Percentiles rank a stretch among this genome's conserved stretches.
Conservation (phyloP, 1,140 invertebrate genomes). For the Proctacanthus coquilletti region DNA sequence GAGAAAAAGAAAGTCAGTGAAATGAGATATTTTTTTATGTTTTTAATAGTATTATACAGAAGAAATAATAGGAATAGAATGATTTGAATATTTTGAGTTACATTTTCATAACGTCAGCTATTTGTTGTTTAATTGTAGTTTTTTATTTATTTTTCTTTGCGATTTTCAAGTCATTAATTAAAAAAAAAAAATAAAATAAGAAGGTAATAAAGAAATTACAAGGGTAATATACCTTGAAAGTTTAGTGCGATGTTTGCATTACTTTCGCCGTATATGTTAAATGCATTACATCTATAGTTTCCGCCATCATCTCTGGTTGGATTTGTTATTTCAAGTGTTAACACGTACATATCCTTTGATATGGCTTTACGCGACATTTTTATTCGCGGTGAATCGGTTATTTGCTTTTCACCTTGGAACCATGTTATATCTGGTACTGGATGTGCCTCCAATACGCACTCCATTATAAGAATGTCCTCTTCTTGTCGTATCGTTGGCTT, state of each 20-base stretch:
- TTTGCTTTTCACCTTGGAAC: conserved; percentile 76
- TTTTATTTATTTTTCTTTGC: no score
- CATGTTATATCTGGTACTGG: conserved; percentile 90
- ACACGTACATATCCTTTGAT: conserved; percentile 77
- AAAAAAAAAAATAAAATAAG: neutral
- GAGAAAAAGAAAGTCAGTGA: no score
- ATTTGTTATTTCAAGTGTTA: conserved; percentile 83
- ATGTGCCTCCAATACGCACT: conserved; percentile 87
- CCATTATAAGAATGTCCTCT: conserved; percentile 86
- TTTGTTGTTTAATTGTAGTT: no score
- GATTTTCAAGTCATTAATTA: neutral
- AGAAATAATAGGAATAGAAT: no score
- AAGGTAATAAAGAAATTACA: neutral
- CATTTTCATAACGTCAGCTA: no score
- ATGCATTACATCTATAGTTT: conserved; percentile 96
- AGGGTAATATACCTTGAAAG: conserved; percentile 71
- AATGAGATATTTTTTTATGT: no score
- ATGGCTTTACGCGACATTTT: conserved; percentile 73
- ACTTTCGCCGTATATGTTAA: conserved; percentile 95
- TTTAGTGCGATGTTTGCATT: conserved; percentile 99
- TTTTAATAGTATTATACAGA: no score
- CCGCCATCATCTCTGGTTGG: conserved; percentile 91
- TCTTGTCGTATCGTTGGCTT: conserved; percentile 93
- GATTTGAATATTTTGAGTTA: no score
- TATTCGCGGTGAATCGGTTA: conserved; percentile 63